Percentiles rank a stretch among this genome's conserved stretches.
phyloP scores from a whole-genome alignment of 2,888 invertebrate genomes.

The Papilio gigon region DNA sequence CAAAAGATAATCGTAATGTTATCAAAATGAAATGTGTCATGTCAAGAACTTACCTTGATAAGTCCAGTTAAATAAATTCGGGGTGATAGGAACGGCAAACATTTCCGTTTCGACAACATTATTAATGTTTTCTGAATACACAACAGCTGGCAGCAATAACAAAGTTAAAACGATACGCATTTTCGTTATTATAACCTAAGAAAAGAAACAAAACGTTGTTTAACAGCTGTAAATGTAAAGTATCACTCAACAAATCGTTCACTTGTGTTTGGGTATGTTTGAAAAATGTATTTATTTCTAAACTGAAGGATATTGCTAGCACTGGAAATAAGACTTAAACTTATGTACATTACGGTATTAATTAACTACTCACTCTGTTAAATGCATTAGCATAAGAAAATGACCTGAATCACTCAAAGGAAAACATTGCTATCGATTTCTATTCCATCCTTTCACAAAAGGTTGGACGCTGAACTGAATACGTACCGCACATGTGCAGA shows the following conservation, averaged over 20 bases:
- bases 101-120: slow-evolving; percentile 88
- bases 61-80: slow-evolving; percentile 91
- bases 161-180: slow-evolving; percentile 45
- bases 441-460: slow-evolving; percentile 62
- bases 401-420: slow-evolving; percentile 66
- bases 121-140: slow-evolving; percentile 58
- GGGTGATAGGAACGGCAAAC: slow-evolving; percentile 89
- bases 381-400: slow-evolving; percentile 46
- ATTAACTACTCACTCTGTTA: slow-evolving; percentile 35
- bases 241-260: background rate
- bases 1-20: background rate
- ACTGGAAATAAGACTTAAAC: background rate
- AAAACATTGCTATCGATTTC: slow-evolving; percentile 71
- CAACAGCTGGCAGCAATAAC: slow-evolving; percentile 46
- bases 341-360: background rate
- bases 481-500: slow-evolving; percentile 72
- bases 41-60: slow-evolving; percentile 79
- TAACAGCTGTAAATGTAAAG: background rate
- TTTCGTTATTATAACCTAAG: slow-evolving; percentile 47
- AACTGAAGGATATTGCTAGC: background rate
- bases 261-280: slow-evolving; percentile 27
- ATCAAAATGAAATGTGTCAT: slow-evolving; percentile 24
- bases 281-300: slow-evolving; percentile 9
- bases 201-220: slow-evolving; percentile 41
- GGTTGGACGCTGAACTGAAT: slow-evolving; percentile 57